Conservation (phyloP, 2,113 vertebrate species). For the Ochotona princeps region DNA sequence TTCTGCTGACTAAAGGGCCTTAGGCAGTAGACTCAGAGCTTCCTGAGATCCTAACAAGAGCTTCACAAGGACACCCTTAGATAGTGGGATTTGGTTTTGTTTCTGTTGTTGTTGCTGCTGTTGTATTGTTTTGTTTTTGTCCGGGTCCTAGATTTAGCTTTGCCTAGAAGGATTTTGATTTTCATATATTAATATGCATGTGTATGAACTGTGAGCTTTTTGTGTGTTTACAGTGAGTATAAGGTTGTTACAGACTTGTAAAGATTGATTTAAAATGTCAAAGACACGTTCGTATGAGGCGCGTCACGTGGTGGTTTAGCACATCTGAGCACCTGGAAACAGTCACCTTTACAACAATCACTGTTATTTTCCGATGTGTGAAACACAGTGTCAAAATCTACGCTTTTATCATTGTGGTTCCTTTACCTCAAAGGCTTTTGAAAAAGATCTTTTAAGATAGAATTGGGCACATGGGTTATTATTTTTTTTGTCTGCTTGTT, state of each 20-base stretch:
- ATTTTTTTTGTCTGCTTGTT: neutral
- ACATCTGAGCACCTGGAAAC: neutral
- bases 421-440: neutral
- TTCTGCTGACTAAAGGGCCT: no score
- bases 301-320: neutral
- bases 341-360: neutral
- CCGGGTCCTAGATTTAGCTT: no score
- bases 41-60: no score
- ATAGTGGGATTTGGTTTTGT: no score
- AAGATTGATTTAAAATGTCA: neutral
- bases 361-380: constrained; percentile 23
- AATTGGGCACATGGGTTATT: neutral
- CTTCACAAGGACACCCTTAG: no score
- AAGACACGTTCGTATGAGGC: neutral
- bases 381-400: neutral
- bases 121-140: no score
- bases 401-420: neutral
- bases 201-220: neutral
- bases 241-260: neutral
- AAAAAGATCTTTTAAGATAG: neutral
- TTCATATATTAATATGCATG: no score
- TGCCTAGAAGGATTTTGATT: no score
- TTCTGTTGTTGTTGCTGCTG: no score
- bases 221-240: neutral
- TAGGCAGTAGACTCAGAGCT: no score